phyloP scores from a whole-genome alignment of 2,888 invertebrate genomes.

The Tiphia femorata region DNA sequence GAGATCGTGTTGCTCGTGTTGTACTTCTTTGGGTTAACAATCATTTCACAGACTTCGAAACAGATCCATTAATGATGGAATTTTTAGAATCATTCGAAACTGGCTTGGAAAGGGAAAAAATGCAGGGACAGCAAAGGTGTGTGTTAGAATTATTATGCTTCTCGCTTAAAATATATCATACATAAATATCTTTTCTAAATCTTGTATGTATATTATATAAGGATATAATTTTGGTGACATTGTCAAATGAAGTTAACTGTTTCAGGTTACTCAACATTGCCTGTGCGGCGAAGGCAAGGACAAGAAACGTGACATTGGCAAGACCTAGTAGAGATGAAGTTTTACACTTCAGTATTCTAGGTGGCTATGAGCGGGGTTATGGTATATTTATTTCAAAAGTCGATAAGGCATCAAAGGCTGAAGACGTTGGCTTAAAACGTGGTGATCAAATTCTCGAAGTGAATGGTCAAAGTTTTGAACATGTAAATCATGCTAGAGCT shows the following conservation, averaged over 20 bases:
- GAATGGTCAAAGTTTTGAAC: constrained; percentile 96
- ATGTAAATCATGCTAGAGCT: constrained; percentile 91
- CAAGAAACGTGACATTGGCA: constrained; percentile 91
- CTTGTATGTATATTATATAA: not conserved
- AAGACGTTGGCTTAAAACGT: constrained; percentile 94
- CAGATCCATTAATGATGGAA: constrained; percentile 95
- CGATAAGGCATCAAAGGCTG: constrained; percentile 92
- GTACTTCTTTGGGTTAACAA: constrained; percentile 99
- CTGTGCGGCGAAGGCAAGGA: constrained; percentile 95
- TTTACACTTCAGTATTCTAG: constrained; percentile 92
- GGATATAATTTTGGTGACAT: not conserved
- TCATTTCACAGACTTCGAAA: constrained; percentile 98
- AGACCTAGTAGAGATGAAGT: constrained; percentile 93
- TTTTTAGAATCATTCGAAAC: constrained; percentile 94
- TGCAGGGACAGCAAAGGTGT: constrained; percentile 83
- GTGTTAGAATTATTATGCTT: too few relatives aligned
- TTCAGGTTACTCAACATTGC: constrained; percentile 88
- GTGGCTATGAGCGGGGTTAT: constrained; percentile 92
- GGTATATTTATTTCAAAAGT: constrained; percentile 97
- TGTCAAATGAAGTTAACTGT: not conserved
- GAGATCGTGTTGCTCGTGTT: constrained; percentile 93
- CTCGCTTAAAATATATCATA: not conserved
- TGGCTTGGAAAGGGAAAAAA: constrained; percentile 85
- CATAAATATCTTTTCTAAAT: not conserved
- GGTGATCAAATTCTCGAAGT: constrained; percentile 99